Evolutionary conservation across 2,888 invertebrate species (phyloP).

Genomic region (Drosophila subsilvestris): DNA sequence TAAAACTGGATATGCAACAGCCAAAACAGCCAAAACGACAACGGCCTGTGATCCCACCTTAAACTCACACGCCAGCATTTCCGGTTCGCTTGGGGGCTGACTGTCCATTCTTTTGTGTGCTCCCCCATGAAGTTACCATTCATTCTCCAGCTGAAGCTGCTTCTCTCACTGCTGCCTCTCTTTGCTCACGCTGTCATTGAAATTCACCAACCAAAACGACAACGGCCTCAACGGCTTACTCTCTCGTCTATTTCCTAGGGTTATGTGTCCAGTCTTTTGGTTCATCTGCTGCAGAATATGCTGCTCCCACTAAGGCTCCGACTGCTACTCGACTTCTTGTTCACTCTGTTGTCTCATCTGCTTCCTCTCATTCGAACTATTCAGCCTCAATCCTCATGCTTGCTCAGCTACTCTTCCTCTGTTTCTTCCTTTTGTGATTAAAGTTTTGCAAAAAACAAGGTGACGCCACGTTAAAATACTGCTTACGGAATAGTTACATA

Average conservation of each 20-base stretch:
- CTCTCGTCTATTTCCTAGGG: background rate
- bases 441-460: background rate
- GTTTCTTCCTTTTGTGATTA: background rate
- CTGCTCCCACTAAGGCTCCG: background rate
- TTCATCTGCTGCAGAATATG: too few species aligned
- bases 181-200: slow-evolving; percentile 21
- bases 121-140: slow-evolving; percentile 5
- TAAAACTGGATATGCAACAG: slow-evolving; percentile 73
- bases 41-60: slow-evolving; percentile 36
- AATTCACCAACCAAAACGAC: slow-evolving; percentile 68
- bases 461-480: background rate
- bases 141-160: slow-evolving; percentile 17
- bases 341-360: background rate
- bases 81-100: background rate
- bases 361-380: background rate
- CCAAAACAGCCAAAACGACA: slow-evolving; percentile 65
- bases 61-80: background rate
- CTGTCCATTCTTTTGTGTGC: slow-evolving; percentile 1
- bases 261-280: background rate
- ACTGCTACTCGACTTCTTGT: background rate
- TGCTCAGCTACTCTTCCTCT: too few species aligned
- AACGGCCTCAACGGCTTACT: slow-evolving; percentile 34
- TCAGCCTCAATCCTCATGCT: background rate
- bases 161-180: background rate
- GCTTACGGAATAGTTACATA: too few species aligned